Evolutionary conservation across 2,113 vertebrate species (phyloP).

Genomic region (Macrotus californicus): DNA sequence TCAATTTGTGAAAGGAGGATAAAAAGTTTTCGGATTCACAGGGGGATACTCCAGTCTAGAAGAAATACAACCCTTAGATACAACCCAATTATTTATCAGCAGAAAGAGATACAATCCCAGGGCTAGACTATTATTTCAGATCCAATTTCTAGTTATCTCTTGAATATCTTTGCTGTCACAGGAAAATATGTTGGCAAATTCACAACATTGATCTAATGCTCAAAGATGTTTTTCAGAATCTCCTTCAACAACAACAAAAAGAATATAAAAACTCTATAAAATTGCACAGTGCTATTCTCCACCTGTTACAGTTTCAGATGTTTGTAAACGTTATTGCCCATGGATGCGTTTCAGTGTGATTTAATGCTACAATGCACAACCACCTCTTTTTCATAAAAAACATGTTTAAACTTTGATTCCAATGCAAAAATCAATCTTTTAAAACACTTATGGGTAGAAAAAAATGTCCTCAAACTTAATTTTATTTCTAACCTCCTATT

Average conservation of each 20-base stretch:
- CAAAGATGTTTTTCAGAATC: constrained; percentile 48
- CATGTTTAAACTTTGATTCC: background rate
- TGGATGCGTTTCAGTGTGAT: constrained; percentile 27
- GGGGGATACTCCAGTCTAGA: constrained; percentile 2
- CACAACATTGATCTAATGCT: constrained; percentile 47
- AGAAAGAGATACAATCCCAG: constrained; percentile 37
- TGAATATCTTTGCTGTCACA: constrained; percentile 59
- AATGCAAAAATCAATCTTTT: constrained; percentile 17
- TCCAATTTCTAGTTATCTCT: constrained; percentile 59
- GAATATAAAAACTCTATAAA: constrained; percentile 20
- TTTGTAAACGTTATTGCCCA: constrained; percentile 45
- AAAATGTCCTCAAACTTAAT: background rate
- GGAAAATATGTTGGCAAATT: constrained; percentile 58
- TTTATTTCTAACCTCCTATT: background rate
- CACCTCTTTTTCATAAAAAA: constrained; percentile 29
- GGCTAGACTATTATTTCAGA: constrained; percentile 57
- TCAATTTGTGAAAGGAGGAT: constrained; percentile 48
- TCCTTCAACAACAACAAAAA: background rate
- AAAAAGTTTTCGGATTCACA: constrained; percentile 36
- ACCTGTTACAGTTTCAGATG: constrained; percentile 38
- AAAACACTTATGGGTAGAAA: background rate
- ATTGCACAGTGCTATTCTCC: background rate
- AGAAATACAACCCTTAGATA: constrained; percentile 47
- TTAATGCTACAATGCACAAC: constrained; percentile 18
- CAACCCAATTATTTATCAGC: constrained; percentile 52